Evolutionary conservation across 2,797 vertebrate species (phyloP), one percentile per base, ranked within the genome.

Genomic region (Orientallactaga sibirica): DNA sequence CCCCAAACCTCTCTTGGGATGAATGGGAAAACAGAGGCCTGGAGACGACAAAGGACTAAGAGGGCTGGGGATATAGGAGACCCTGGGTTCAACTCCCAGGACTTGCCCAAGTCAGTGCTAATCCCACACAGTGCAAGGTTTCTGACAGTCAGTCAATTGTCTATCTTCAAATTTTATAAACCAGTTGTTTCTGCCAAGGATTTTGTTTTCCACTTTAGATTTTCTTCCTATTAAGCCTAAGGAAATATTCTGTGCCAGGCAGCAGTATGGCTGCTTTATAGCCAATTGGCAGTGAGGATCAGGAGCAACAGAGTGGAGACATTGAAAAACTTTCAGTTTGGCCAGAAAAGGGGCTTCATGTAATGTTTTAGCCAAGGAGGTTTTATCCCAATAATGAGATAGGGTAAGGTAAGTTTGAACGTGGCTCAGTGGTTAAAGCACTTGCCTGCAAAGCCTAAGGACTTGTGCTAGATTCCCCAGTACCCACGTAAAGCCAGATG

Each of bases 201-300:
- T 80, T 95, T 95, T 93, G 11, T 70, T 88, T 94, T 91, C 73
- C 77, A 62, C 19, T 91, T 94, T 66, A 71, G n/a, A 70, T 77
- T 71, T 68, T 91, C 77, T 79, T 64, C 43, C 48, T 92, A 11
- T 77, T 92, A 83, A 91, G 62, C n/a, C 33, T 68, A 68, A 24
- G 25, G 64, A 91, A 92, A 83, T 64, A 91, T 3, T 9, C 29
- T 91, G 7, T 37, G 33, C 33, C 33, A 37, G 33, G 33, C 33
- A 37, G 33, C 33, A 37, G 33, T 37, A 37, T 37, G 33, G 33
- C 33, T 37, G 33, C 33, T 37, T 37, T 37, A 37, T 37, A 37
- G 33, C 33, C 33, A 37, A 37, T 37, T 37, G 33, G 2, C 33
- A 37, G 33, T 37, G 33, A 37, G 33, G 33, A 37, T 37, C 33